Conservation (phyloP, 2,888 invertebrate genomes). For the Frankliniella fusca region DNA sequence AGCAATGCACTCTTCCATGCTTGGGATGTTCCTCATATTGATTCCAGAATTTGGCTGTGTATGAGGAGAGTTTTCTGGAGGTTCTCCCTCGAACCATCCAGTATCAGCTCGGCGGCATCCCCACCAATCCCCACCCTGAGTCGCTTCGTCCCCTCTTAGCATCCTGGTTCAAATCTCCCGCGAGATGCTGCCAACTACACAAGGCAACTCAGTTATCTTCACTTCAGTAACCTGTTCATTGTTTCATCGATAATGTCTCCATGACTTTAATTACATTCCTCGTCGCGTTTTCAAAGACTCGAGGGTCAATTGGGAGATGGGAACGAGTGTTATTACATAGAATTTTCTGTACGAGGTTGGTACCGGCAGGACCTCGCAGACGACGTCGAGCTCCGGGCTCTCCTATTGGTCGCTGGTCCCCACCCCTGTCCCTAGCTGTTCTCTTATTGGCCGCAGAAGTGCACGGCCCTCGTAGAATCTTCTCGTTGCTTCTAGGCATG, state of each 20-base stretch:
- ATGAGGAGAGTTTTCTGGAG: background rate
- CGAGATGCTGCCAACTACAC: background rate
- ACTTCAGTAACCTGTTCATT: background rate
- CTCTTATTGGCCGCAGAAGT: background rate
- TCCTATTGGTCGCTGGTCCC: background rate
- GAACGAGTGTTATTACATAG: background rate
- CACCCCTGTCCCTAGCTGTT: background rate
- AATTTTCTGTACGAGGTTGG: background rate
- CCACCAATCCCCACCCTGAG: background rate
- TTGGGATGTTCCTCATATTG: too few relatives aligned
- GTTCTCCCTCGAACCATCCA: background rate
- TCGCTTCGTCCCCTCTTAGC: background rate
- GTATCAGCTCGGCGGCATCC: background rate
- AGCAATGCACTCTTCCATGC: too few relatives aligned
- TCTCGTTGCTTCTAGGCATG: constrained; percentile 8
- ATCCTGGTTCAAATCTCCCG: background rate
- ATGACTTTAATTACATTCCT: too few relatives aligned
- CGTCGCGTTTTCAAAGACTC: too few relatives aligned
- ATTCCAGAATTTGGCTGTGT: too few relatives aligned
- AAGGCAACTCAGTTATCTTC: too few relatives aligned
- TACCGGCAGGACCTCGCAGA: background rate
- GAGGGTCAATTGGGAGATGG: too few relatives aligned
- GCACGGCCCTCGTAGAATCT: constrained; percentile 11
- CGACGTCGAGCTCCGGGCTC: background rate
- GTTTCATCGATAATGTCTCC: too few relatives aligned